A percentile compares a stretch with the other conserved stretches of the same genome.
These are phyloP conservation scores for Crotalus tigris DNA, from an alignment of 2,113 vertebrate species.

Conservation along the genomic window DNA sequence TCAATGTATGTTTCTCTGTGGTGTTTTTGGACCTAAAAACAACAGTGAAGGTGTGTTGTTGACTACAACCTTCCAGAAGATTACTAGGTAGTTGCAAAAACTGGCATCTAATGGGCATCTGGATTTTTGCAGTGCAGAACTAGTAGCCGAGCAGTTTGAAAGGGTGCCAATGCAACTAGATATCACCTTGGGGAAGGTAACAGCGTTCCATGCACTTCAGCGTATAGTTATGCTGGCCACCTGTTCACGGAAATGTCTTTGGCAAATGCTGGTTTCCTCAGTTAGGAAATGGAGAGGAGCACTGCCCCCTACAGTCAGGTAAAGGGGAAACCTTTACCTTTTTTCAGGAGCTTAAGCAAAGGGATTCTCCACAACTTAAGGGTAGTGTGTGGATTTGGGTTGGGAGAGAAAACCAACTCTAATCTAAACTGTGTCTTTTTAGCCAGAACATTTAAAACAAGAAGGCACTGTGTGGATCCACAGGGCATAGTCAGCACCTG, in stretches of 20 bases:
- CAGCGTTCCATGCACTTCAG: too few relatives aligned
- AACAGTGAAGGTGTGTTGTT: neutral
- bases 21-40: neutral
- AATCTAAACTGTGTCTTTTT: slow-evolving; percentile 54
- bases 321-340: too few relatives aligned
- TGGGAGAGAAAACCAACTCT: slow-evolving; percentile 24
- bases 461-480: slow-evolving; percentile 51
- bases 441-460: slow-evolving; percentile 70
- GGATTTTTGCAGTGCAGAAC: neutral
- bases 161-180: too few relatives aligned
- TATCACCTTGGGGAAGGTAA: too few relatives aligned
- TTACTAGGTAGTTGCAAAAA: neutral
- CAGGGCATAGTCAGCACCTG: slow-evolving; percentile 52
- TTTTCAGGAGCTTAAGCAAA: too few relatives aligned
- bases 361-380: too few relatives aligned
- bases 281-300: too few relatives aligned
- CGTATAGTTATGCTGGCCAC: too few relatives aligned
- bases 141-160: neutral
- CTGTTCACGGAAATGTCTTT: too few relatives aligned
- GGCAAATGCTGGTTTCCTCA: too few relatives aligned
- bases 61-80: neutral
- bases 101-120: neutral
- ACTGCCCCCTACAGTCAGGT: too few relatives aligned
- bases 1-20: neutral
- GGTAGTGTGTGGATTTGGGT: neutral